Conservation (phyloP, 2,113 vertebrate genomes). For the Leptobrachium ailaonicum region DNA sequence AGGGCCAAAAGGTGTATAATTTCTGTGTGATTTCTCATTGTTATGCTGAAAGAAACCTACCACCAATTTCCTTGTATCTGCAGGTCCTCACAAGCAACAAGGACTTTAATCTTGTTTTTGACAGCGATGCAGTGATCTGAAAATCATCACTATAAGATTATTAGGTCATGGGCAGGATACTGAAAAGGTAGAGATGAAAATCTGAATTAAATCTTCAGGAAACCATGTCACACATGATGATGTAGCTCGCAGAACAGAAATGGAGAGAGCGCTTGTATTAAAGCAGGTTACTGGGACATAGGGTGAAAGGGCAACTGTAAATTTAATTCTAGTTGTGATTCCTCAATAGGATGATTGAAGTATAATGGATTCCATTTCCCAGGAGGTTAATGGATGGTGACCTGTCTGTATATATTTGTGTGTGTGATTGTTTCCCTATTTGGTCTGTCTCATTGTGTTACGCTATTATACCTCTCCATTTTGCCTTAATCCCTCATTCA, state of each 20-base stretch:
- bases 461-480: conserved; percentile 16
- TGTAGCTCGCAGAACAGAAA: conserved; percentile 16
- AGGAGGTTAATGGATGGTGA: conserved; percentile 37
- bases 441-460: conserved; percentile 30
- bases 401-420: conserved; percentile 41
- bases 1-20: conserved; percentile 6
- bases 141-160: conserved; percentile 6
- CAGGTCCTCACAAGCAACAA: conserved; percentile 9
- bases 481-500: neutral
- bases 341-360: conserved; percentile 37
- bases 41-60: conserved; percentile 15
- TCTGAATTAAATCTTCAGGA: conserved; percentile 23
- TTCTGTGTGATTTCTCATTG: conserved; percentile 30
- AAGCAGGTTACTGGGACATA: conserved; percentile 13
- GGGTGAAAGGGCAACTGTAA: conserved; percentile 36
- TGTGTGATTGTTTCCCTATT: conserved; percentile 44
- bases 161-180: conserved; percentile 7
- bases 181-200: conserved; percentile 17
- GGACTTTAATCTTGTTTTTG: conserved; percentile 12
- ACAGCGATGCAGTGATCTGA: conserved; percentile 10
- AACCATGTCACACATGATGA: conserved; percentile 6
- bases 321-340: conserved; percentile 34
- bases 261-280: conserved; percentile 8
- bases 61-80: conserved; percentile 21
- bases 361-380: conserved; percentile 42